Base-by-base conservation (phyloP, 2,888 invertebrate genomes). In the Himalopsyche anomala region DNA sequence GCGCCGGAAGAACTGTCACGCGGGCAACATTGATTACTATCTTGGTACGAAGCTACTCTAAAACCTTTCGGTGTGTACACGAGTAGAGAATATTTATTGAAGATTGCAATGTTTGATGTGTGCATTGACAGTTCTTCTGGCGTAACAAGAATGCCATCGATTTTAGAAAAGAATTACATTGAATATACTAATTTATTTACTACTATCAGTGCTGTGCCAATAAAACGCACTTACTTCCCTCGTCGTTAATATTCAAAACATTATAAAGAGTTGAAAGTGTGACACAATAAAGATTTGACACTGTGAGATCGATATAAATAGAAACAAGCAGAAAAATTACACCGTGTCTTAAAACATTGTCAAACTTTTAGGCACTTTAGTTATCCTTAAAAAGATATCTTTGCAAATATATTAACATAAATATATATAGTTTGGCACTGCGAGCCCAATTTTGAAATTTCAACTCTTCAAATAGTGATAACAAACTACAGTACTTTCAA, bases 381-480 rank as follows among this genome's bases (percentile, higher is more conserved):
- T 36, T 74, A 74, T 74, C 38, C 36, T 74, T 36, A 74, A 74
- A 36, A 36, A 5, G 12, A 3, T 74, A 38, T 38, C 15, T 51
- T 51, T 51, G 51, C 51, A 51, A 15, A 51, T 38, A 74, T 74
- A 36, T 19, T 19, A 3, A 62, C 15, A 62, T 19, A 28, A 12
- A 36, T 74, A 69, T 69, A 69, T 69, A 45, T 45, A 45, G 45
- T 74, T 74, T 74, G 74, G 74, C 74, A 74, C 74, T 74, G 36
- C 74, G 74, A 74, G 74, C 74, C 74, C 28, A 36, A 74, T 74
- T 74, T 74, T 74, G 36, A 36, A 38, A 74, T 38, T 74, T 74
- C 36, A 74, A 74, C 36, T 74, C 74, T 36, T 36, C 38, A 36
- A 36, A 74, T 38, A 74, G 12, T 74, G 5, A 38, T 74, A 36